Evolutionary conservation across 2,113 vertebrate species (phyloP).

Genomic region (Psittacula cyanocephala): DNA sequence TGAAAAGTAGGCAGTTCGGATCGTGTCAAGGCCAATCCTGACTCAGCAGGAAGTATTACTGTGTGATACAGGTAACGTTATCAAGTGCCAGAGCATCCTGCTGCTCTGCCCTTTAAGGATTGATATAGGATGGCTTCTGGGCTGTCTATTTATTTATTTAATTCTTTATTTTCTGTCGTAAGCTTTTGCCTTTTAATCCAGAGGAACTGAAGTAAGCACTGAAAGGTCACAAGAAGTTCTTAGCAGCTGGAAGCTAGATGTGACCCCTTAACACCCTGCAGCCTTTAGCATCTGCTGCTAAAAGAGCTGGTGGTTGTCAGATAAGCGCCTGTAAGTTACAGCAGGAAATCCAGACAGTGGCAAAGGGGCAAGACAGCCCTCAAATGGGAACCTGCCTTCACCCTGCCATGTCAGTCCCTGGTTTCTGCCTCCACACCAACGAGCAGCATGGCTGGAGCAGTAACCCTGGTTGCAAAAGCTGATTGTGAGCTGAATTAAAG

Average conservation of each 20-base stretch:
- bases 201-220: not conserved
- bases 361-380: not conserved
- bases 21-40: constrained; percentile 8
- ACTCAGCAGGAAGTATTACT: constrained; percentile 17
- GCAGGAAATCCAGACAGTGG: not conserved
- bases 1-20: not conserved
- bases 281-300: not conserved
- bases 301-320: not conserved
- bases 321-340: not conserved
- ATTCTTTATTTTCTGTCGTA: not conserved
- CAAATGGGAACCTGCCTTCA: not conserved
- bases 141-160: not conserved
- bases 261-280: not conserved
- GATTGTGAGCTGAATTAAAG: not conserved
- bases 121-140: not conserved
- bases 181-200: not conserved
- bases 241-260: not conserved
- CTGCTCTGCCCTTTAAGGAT: not conserved
- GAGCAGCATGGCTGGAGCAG: not conserved
- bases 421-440: rapidly evolving
- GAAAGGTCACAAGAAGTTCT: not conserved
- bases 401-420: not conserved
- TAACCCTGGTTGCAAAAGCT: not conserved
- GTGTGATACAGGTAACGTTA: not conserved
- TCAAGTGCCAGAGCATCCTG: not conserved